A percentile compares a stretch with the other conserved stretches of the same genome.
phyloP scores from a whole-genome alignment of 2,113 vertebrate species.

The Rattus rattus region DNA sequence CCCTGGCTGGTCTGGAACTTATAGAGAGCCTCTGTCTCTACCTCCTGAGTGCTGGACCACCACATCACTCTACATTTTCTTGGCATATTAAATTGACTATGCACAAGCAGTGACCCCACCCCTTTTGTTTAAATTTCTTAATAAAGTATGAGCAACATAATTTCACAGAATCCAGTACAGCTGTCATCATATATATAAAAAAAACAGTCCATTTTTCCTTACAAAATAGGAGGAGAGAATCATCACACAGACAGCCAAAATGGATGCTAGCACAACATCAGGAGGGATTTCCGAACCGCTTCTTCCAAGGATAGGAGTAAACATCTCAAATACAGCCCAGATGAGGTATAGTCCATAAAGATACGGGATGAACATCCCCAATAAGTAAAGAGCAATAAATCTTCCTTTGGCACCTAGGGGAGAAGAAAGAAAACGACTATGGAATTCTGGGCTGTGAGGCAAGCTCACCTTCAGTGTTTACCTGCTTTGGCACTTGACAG shows the following conservation, averaged over 20 bases:
- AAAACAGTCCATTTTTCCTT: constrained; percentile 81
- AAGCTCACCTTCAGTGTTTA: neutral
- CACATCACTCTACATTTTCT: neutral
- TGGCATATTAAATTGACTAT: neutral
- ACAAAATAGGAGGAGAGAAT: constrained; percentile 97
- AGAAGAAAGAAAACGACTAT: constrained; percentile 24
- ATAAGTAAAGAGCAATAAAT: constrained; percentile 91
- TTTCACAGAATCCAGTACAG: neutral
- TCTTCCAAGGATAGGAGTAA: constrained; percentile 96
- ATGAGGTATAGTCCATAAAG: constrained; percentile 95
- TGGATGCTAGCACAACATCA: constrained; percentile 92
- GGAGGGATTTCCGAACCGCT: constrained; percentile 96
- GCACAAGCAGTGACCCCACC: neutral
- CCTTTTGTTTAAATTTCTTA: constrained; percentile 29
- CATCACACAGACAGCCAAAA: constrained; percentile 90
- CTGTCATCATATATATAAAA: constrained; percentile 16
- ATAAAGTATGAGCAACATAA: neutral
- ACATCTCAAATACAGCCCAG: constrained; percentile 98
- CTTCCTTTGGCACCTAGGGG: constrained; percentile 90
- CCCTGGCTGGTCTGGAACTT: neutral
- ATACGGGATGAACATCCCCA: constrained; percentile 94
- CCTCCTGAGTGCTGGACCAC: neutral
- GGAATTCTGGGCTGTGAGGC: neutral
- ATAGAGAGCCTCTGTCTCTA: neutral
- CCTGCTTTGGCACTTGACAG: neutral